These are phyloP conservation scores for Acinonyx jubatus DNA, from an alignment of 2,113 vertebrate species.

Conservation along the genomic window DNA sequence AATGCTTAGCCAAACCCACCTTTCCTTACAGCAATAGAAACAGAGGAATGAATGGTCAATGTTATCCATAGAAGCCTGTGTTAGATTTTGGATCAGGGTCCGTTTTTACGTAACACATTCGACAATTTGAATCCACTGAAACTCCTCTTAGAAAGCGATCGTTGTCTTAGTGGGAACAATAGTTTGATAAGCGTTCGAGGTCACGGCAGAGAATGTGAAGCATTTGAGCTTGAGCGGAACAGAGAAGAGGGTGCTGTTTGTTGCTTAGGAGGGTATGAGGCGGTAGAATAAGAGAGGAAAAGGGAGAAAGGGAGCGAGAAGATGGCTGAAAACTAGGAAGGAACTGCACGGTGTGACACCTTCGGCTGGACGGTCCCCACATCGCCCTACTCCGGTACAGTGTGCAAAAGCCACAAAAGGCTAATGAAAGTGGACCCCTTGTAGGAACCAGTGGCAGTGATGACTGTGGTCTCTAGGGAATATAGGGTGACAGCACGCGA, in stretches of 20 bases:
- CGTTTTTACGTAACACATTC: not conserved
- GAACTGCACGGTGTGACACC: rapidly evolving
- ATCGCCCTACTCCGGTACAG: not conserved
- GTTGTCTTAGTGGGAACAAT: not conserved
- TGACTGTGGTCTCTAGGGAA: not conserved
- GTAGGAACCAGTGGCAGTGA: not conserved
- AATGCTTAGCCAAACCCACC: not conserved
- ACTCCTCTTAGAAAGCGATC: not conserved
- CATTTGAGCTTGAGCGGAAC: not conserved
- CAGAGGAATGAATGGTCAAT: not conserved
- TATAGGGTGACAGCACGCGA: not conserved
- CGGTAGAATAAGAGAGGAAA: not conserved
- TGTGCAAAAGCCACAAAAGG: not conserved
- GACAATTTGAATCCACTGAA: not conserved
- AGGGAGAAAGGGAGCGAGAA: not conserved
- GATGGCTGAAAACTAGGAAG: not conserved
- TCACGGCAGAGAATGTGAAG: not conserved
- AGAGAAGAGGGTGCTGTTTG: not conserved
- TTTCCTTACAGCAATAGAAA: not conserved
- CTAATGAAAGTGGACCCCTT: not conserved
- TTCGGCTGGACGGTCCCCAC: rapidly evolving
- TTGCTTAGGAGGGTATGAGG: not conserved
- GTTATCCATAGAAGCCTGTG: not conserved
- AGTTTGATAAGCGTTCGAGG: not conserved
- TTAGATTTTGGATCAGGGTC: not conserved